A percentile compares a stretch with the other conserved stretches of the same genome.
These are phyloP conservation scores for Harpalus rubripes DNA, from an alignment of 2,888 invertebrate genomes.

Conservation along the genomic window DNA sequence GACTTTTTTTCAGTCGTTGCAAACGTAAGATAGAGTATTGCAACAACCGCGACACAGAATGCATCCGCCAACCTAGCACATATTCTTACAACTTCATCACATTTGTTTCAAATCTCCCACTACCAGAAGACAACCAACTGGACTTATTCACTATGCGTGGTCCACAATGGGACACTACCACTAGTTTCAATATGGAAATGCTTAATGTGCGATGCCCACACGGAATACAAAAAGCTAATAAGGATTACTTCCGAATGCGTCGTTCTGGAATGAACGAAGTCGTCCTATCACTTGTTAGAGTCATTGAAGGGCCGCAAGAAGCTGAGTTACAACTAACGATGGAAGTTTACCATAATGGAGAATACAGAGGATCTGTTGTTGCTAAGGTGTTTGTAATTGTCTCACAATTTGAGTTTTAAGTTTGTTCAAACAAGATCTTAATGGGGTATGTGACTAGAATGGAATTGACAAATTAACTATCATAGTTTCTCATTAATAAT, in stretches of 20 bases:
- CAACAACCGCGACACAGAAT: slow-evolving; percentile 85
- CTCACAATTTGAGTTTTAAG: slow-evolving; percentile 89
- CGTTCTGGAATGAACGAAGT: slow-evolving; percentile 82
- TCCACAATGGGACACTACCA: slow-evolving; percentile 85
- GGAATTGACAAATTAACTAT: too few relatives aligned
- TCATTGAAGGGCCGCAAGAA: slow-evolving; percentile 93
- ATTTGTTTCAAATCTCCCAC: slow-evolving; percentile 89
- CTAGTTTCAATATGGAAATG: slow-evolving; percentile 88
- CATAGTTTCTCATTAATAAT: too few relatives aligned
- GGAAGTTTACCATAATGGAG: slow-evolving; percentile 87
- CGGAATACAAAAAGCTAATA: slow-evolving; percentile 76
- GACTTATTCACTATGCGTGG: slow-evolving; percentile 94
- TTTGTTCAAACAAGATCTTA: slow-evolving; percentile 41
- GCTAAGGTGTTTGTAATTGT: slow-evolving; percentile 93
- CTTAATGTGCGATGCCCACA: slow-evolving; percentile 83
- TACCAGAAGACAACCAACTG: slow-evolving; percentile 82
- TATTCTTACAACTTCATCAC: slow-evolving; percentile 97
- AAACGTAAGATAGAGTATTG: slow-evolving; percentile 86
- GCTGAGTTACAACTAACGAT: slow-evolving; percentile 92
- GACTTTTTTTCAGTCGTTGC: slow-evolving; percentile 85
- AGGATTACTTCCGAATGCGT: slow-evolving; percentile 76
- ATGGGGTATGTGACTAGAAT: background rate
- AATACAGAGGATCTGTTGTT: slow-evolving; percentile 89
- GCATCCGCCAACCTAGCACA: slow-evolving; percentile 89
- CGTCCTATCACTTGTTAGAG: slow-evolving; percentile 85